Percentiles rank a stretch among this genome's conserved stretches.
Evolutionary conservation across 2,888 invertebrate genomes (phyloP).

Genomic region (Tenthredo distinguenda): DNA sequence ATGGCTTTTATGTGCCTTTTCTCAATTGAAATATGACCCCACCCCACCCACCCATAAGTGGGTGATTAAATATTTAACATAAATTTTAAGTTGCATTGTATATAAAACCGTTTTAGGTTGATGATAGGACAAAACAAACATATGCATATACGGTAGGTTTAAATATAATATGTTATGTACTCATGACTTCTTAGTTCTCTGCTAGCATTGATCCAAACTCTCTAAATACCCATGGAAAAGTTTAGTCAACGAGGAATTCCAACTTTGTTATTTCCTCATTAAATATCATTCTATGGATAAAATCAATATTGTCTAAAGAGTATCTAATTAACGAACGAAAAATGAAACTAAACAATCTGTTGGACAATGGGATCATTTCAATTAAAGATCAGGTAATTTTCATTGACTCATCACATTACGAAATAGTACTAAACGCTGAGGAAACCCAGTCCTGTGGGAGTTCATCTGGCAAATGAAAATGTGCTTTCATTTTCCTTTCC

Average conservation of each 20-base stretch:
- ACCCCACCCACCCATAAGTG: neutral
- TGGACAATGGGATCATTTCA: neutral
- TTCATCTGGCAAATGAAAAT: neutral
- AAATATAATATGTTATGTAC: constrained; percentile 6
- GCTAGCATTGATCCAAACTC: neutral
- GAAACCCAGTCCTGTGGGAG: neutral
- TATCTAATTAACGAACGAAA: neutral
- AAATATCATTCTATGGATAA: neutral
- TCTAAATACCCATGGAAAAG: neutral
- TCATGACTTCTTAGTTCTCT: neutral
- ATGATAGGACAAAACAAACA: constrained; percentile 18
- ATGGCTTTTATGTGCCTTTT: constrained; percentile 40
- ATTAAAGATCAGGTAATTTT: neutral
- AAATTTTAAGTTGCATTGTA: constrained; percentile 35
- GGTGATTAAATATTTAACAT: constrained; percentile 33
- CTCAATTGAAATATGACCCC: constrained; percentile 11
- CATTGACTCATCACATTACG: neutral
- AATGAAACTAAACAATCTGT: neutral
- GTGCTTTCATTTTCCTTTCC: neutral
- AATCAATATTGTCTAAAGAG: neutral
- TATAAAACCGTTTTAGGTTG: constrained; percentile 38
- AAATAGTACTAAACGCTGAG: neutral
- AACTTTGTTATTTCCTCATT: neutral
- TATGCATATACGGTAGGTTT: constrained; percentile 18
- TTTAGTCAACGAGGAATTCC: neutral